Evolutionary conservation across 1,140 invertebrate genomes (phyloP), one percentile per base, ranked within the genome.

Genomic region (Drosophila tropicalis): DNA sequence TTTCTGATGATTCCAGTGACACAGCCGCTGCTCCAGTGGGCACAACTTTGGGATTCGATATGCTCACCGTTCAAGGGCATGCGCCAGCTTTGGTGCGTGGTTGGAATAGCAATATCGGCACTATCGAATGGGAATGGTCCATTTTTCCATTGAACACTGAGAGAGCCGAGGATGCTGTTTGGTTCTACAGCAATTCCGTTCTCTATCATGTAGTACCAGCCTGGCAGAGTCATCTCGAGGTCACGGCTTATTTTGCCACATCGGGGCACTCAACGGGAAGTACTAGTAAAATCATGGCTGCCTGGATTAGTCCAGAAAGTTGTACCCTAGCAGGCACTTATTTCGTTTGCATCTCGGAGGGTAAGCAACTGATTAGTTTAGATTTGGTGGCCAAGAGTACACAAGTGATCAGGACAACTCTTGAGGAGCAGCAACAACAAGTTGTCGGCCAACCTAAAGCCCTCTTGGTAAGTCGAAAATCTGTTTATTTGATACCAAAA

Each of bases 41-140:
- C 54, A 89, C 83, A 7, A 90, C 75, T 56, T 29, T 83, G 19
- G 87, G 79, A 6, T 93, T 91, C 76, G 95, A 96, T 77, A 93
- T 96, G 58, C 93, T 97, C 17, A 96, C 96, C 0, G 94, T 98
- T 1, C 95, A 94, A 64, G 96, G 96, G 13, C 93, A 94, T 70
- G 96, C 95, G 70, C 94, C 95, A 3, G 95, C 94, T 62, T 91
- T 96, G 64, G 94, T 98, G 10, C 92, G 97, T 65, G 95, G 95
- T 29, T 98, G 97, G 96, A 95, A 96, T 86, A 91, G 94, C 13
- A 94, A 94, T 13, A 95, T 94, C 80, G 97, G 97, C 74, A 92
- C 94, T 29, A 81, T 92, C 1, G 81, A 91, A 12, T 94, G 93
- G 93, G 95, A 95, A 79, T 95, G 94, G 94, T 93, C 93, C 2